phyloP scores from a whole-genome alignment of 2,797 vertebrate genomes.

The Parauchenoglanis punctatus region DNA sequence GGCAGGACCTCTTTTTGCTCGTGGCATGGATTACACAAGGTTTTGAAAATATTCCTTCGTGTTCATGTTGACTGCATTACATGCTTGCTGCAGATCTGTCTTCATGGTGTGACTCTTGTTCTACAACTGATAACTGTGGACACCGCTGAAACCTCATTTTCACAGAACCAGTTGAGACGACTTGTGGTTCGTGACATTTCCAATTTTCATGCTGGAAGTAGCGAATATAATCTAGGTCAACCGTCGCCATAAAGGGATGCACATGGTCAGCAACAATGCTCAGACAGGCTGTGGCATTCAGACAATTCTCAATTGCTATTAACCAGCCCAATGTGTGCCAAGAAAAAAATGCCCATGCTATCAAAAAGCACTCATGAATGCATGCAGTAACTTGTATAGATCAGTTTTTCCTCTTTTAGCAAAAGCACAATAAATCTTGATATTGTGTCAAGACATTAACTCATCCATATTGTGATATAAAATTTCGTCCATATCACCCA shows the following conservation, averaged over 20 bases:
- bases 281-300: neutral
- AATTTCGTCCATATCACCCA: neutral
- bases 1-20: neutral
- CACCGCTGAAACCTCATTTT: neutral
- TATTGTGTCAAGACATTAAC: neutral
- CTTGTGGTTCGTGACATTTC: no score
- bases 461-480: neutral
- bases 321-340: neutral
- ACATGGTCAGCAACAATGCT: no score
- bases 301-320: neutral
- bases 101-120: neutral
- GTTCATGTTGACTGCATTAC: neutral
- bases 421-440: no score
- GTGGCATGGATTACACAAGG: neutral
- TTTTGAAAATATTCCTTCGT: neutral
- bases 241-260: no score
- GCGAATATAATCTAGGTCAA: no score
- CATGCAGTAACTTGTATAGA: no score
- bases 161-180: neutral
- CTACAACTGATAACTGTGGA: neutral
- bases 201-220: no score
- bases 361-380: no score
- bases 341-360: neutral
- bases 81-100: no score
- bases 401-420: no score